Percentiles rank a stretch among this genome's conserved stretches.
These are phyloP conservation scores for Psettodes erumei DNA, from an alignment of 2,113 vertebrate genomes.

Conservation along the genomic window DNA sequence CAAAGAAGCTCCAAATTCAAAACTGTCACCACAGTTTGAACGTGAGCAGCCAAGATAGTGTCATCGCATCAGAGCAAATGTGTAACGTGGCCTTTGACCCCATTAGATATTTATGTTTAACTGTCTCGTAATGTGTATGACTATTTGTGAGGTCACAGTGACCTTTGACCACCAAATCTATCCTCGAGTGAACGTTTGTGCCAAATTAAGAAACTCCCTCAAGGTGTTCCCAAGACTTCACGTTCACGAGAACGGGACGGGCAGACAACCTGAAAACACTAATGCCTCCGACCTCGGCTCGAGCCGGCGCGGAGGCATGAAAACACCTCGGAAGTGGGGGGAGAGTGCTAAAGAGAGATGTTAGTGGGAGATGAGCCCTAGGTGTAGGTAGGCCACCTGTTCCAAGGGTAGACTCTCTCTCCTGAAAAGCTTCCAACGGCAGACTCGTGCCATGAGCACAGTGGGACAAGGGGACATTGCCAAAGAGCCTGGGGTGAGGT, in stretches of 20 bases:
- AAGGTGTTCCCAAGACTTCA: neutral
- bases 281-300: neutral
- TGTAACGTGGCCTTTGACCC: too few species aligned
- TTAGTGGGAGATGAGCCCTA: constrained; percentile 75
- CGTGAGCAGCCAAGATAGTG: neutral
- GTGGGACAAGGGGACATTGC: constrained; percentile 79
- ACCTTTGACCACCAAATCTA: neutral
- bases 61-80: neutral
- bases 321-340: constrained; percentile 11
- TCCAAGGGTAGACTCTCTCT: constrained; percentile 83
- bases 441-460: constrained; percentile 79
- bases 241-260: neutral
- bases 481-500: constrained; percentile 84
- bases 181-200: neutral
- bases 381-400: constrained; percentile 84
- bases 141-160: neutral
- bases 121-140: too few species aligned
- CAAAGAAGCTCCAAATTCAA: neutral
- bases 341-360: constrained; percentile 72
- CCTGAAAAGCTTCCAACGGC: constrained; percentile 81
- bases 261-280: neutral
- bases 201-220: neutral
- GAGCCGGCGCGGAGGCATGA: neutral
- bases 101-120: too few species aligned
- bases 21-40: neutral